Percentiles rank a stretch among this genome's conserved stretches.
These are phyloP conservation scores for Schizaphis graminum DNA, from an alignment of 2,888 invertebrate species.

Conservation along the genomic window DNA sequence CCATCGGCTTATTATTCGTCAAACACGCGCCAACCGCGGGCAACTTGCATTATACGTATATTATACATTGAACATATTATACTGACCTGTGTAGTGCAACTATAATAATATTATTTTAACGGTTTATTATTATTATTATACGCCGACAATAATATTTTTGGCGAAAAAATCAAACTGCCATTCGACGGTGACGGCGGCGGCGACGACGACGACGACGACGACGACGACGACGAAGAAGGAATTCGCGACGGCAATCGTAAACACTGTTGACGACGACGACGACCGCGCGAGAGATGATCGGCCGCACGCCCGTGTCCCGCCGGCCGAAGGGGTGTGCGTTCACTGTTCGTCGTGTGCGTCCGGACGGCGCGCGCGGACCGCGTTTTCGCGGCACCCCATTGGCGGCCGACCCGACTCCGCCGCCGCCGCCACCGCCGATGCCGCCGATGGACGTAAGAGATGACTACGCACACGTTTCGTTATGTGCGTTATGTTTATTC, in stretches of 20 bases:
- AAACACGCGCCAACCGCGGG: too few species aligned
- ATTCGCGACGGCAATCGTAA: constrained; percentile 24
- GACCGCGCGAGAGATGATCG: constrained; percentile 42
- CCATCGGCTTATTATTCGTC: too few species aligned
- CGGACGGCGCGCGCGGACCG: constrained; percentile 50
- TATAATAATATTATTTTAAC: background rate
- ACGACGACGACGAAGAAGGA: background rate
- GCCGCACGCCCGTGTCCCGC: constrained; percentile 48
- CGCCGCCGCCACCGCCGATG: background rate
- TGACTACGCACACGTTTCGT: background rate
- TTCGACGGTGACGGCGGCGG: background rate
- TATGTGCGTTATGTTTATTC: background rate
- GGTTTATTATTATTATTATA: background rate
- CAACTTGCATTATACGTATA: too few species aligned
- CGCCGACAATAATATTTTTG: background rate
- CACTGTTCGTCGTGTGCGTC: constrained; percentile 35
- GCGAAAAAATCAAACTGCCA: background rate
- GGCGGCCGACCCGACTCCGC: background rate
- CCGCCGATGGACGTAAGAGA: too few species aligned
- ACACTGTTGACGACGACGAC: constrained; percentile 21
- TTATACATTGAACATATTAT: background rate
- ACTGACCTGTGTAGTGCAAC: background rate
- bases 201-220: background rate
- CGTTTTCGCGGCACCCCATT: constrained; percentile 56
- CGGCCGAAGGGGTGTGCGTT: constrained; percentile 49